Evolutionary conservation across 2,113 vertebrate genomes (phyloP).

Genomic region (Tragelaphus buxtoni): DNA sequence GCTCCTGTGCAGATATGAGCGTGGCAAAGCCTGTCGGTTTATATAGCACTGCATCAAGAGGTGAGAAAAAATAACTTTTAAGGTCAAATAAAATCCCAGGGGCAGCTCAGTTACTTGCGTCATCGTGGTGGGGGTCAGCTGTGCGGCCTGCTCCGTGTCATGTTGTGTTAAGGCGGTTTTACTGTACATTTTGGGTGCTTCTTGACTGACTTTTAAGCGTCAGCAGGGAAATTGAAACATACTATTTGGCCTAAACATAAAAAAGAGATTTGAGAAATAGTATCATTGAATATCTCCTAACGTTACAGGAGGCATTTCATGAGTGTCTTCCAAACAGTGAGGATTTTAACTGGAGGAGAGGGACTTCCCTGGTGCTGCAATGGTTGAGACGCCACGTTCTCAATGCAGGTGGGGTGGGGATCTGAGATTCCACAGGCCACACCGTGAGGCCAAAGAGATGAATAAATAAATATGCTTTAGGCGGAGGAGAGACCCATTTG

Average conservation of each 20-base stretch:
- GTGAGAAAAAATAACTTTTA: background rate
- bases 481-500: background rate
- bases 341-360: background rate
- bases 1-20: background rate
- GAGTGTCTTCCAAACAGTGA: background rate
- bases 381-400: background rate
- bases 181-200: background rate
- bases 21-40: accelerated
- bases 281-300: background rate
- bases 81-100: background rate
- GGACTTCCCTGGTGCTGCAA: background rate
- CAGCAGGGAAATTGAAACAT: background rate
- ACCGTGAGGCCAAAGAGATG: background rate
- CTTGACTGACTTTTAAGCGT: background rate
- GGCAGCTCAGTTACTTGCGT: background rate
- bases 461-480: background rate
- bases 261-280: background rate
- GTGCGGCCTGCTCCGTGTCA: accelerated
- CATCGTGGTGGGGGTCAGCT: accelerated
- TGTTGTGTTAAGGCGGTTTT: background rate
- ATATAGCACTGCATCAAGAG: accelerated
- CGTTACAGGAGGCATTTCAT: background rate
- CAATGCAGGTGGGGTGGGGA: background rate
- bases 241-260: background rate
- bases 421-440: background rate